Percentiles rank a stretch among this genome's conserved stretches.
Evolutionary conservation across 2,113 vertebrate genomes (phyloP).

Genomic region (Indicator indicator): DNA sequence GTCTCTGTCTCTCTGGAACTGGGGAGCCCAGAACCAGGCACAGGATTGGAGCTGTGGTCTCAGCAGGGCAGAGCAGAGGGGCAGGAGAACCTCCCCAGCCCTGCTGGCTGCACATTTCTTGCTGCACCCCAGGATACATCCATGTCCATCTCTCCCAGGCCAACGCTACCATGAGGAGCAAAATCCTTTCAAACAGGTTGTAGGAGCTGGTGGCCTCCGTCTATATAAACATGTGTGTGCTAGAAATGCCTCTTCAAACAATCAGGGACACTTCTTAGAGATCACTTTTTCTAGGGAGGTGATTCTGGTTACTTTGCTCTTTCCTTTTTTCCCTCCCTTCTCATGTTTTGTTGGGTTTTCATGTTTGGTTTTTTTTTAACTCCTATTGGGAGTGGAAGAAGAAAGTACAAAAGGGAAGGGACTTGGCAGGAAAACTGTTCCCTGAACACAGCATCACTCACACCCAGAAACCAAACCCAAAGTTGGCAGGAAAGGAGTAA

Average conservation of each 20-base stretch:
- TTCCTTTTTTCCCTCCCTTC: background rate
- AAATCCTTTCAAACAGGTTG: background rate
- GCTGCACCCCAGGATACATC: no score
- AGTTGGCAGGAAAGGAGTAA: background rate
- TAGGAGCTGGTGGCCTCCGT: background rate
- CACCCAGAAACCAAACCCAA: background rate
- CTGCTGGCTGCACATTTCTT: no score
- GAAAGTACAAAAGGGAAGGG: background rate
- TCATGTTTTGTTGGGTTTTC: background rate
- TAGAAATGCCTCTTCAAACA: background rate
- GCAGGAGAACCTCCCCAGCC: no score
- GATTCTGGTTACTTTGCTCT: background rate
- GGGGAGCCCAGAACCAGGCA: no score
- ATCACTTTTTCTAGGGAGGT: background rate
- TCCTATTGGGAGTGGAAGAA: background rate
- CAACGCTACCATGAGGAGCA: accelerated
- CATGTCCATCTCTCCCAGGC: accelerated
- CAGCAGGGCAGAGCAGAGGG: no score
- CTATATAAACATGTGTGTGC: no score
- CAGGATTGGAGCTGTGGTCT: no score
- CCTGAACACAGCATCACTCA: background rate
- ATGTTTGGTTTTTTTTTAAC: background rate
- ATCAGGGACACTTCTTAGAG: background rate
- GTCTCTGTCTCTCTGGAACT: no score
- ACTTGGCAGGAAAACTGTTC: background rate